These are phyloP conservation scores for Prinia subflava DNA, from an alignment of 2,113 vertebrate species.

Conservation along the genomic window DNA sequence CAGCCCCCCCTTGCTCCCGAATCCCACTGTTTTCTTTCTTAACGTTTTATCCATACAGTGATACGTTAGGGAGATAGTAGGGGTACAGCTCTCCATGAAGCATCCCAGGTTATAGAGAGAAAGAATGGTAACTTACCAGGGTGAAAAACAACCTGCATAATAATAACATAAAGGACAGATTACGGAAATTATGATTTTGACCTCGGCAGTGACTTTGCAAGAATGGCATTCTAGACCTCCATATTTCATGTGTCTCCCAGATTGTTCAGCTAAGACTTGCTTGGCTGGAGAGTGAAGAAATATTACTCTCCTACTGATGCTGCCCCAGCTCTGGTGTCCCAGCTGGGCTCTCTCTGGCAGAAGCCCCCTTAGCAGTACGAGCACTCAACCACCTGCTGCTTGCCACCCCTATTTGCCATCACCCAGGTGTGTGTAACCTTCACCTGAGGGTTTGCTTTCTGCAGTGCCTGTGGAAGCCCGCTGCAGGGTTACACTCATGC, in stretches of 20 bases:
- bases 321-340: background rate
- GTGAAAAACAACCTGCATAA: background rate
- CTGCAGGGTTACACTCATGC: background rate
- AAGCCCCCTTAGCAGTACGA: background rate
- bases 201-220: background rate
- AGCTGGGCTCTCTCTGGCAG: background rate
- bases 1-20: background rate
- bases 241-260: background rate
- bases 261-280: background rate
- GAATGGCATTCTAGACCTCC: background rate
- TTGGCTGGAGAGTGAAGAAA: background rate
- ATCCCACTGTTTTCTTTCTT: conserved; percentile 14
- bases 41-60: background rate
- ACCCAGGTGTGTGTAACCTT: background rate
- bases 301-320: background rate
- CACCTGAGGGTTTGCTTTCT: background rate
- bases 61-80: background rate
- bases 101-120: background rate
- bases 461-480: background rate
- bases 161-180: background rate
- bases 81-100: background rate
- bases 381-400: background rate
- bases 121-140: background rate
- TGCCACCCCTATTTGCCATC: background rate
- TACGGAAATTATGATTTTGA: background rate